Base-by-base conservation (phyloP, 2,113 vertebrate genomes). In the Sturnus vulgaris region DNA sequence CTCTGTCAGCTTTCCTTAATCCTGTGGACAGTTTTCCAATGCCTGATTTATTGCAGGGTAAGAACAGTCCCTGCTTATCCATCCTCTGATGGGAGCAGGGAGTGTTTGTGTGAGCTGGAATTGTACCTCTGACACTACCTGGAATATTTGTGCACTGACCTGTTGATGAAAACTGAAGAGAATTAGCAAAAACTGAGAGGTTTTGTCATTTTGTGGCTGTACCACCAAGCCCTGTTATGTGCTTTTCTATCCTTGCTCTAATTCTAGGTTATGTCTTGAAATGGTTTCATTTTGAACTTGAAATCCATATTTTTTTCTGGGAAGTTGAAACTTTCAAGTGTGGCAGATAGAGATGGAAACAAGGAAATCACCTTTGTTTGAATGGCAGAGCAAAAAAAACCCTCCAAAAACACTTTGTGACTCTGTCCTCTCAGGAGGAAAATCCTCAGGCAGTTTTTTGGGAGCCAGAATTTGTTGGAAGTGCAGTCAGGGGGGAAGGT, bases 141-240 rank as follows among this genome's bases (percentile, higher is more conserved):
- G 73, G 82, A 91, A 16, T 82, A 63, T 82, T 80, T 88, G 71
- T 94, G 94, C 90, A 75, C 93, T 81, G 94, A 96, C 19, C 8
- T 79, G 9, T 42, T 10, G 1, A 31, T 73, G 82, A 66, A 66
- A 70, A 9, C 85, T 42, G 91, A 31, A 56, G 37, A 81, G 77
- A 65, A 33, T 31, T 52, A 46, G 23, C 52, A 56, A 69, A 73
- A 53, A 31, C 20, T 4, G 9, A 16, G 50, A 77, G 39, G 8
- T 35, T 89, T 68, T 92, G 70, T 81, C 10, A 10, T 25, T 91
- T 87, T 47, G 69, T 66, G 64, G 75, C 69, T 53, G 55, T 30
- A 57, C 27, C 70, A 30, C 33, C 46, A 35, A 82, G 61, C 61
- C 73, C 33, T 72, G 2, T 75, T 60, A 7, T 0, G 22, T 49